phyloP scores from a whole-genome alignment of 2,888 invertebrate species.

The Meliscaeva auricollis region DNA sequence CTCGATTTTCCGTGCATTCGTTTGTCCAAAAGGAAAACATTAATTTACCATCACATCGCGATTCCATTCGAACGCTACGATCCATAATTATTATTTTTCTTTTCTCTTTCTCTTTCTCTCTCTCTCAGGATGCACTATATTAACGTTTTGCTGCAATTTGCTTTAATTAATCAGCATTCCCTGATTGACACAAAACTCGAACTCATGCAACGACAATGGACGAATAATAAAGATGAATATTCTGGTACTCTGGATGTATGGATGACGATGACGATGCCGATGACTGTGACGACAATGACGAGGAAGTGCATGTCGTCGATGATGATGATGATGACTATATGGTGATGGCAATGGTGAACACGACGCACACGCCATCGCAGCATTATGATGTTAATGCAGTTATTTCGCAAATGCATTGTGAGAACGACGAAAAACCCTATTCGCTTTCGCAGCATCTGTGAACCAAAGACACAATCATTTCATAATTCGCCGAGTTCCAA shows the following conservation, averaged over 20 bases:
- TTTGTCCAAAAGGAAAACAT: conserved; percentile 62
- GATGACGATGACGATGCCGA: conserved; percentile 7
- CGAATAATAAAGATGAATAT: conserved; percentile 47
- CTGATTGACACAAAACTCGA: conserved; percentile 69
- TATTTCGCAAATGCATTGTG: conserved; percentile 61
- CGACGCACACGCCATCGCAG: conserved; percentile 21
- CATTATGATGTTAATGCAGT: conserved; percentile 68
- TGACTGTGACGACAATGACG: conserved; percentile 5
- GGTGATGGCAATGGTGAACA: conserved; percentile 4
- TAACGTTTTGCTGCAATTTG: conserved; percentile 68
- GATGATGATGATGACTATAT: background rate
- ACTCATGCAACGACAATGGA: conserved; percentile 38
- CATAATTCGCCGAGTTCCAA: conserved; percentile 2
- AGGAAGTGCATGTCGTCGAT: background rate
- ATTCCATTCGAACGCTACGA: conserved; percentile 57
- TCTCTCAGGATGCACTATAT: conserved; percentile 63
- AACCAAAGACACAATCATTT: conserved; percentile 25
- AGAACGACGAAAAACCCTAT: conserved; percentile 11
- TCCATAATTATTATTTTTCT: conserved; percentile 62
- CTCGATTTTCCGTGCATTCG: conserved; percentile 17
- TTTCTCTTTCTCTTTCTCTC: background rate
- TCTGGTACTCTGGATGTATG: background rate
- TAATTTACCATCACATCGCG: conserved; percentile 64
- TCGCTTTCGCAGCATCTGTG: background rate
- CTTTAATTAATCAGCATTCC: conserved; percentile 70